Percentiles rank a stretch among this genome's conserved stretches.
phyloP scores from a whole-genome alignment of 2,113 vertebrate genomes.

The Casuarius casuarius region DNA sequence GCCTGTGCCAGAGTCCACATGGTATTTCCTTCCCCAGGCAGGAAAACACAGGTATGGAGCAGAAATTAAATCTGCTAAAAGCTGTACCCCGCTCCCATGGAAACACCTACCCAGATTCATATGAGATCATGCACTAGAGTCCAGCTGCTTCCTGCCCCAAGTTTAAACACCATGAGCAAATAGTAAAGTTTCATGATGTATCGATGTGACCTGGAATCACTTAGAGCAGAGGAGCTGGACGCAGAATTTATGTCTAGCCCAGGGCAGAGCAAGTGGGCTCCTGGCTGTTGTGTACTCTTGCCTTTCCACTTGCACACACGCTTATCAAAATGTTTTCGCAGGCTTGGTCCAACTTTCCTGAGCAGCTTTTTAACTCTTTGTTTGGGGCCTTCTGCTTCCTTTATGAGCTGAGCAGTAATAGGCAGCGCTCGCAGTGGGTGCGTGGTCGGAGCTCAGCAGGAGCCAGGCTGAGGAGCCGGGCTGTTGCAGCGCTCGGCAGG shows the following conservation, averaged over 20 bases:
- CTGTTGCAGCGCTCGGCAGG: neutral
- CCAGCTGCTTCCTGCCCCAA: slow-evolving; percentile 59
- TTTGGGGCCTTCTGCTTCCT: neutral
- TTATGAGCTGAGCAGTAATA: neutral
- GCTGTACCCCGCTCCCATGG: neutral
- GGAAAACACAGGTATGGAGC: neutral
- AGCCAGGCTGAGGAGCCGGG: neutral
- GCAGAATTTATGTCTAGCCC: slow-evolving; percentile 56
- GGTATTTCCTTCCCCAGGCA: neutral
- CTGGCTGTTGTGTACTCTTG: slow-evolving; percentile 22
- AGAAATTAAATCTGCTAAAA: slow-evolving; percentile 19
- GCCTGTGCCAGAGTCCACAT: neutral
- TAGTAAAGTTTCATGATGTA: slow-evolving; percentile 32
- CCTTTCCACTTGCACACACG: slow-evolving; percentile 29
- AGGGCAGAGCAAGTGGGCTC: slow-evolving; percentile 39
- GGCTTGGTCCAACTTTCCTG: neutral
- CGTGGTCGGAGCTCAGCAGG: neutral
- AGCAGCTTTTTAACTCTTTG: slow-evolving; percentile 6
- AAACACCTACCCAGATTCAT: slow-evolving; percentile 11
- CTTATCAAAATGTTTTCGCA: slow-evolving; percentile 56
- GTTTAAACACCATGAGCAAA: slow-evolving; percentile 16
- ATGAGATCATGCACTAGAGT: slow-evolving; percentile 26
- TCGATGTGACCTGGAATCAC: slow-evolving; percentile 59
- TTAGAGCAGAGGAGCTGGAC: neutral
- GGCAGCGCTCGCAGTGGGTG: neutral